Conservation (phyloP, 2,797 vertebrate species). For the Dryobates pubescens region DNA sequence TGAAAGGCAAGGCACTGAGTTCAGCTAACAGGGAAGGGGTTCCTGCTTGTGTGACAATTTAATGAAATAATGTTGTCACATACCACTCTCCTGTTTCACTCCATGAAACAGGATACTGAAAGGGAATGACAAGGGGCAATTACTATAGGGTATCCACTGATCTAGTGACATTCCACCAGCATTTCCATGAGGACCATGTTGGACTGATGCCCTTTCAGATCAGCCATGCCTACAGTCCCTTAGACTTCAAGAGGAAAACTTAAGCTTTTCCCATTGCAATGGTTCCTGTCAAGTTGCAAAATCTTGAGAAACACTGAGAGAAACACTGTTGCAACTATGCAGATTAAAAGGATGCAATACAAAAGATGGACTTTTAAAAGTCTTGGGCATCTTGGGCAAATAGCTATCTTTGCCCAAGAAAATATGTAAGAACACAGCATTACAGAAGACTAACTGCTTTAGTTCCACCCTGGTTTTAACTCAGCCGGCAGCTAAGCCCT, state of each 20-base stretch:
- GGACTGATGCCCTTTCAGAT: not conserved
- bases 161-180: not conserved
- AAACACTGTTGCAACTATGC: not conserved
- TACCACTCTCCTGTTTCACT: not conserved
- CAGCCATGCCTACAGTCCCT: not conserved
- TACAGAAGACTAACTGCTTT: not conserved
- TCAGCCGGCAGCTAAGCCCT: too few relatives aligned
- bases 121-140: not conserved
- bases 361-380: not conserved
- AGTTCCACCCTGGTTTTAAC: too few relatives aligned
- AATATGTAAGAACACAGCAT: not conserved
- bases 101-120: not conserved
- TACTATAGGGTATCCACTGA: not conserved
- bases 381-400: too few relatives aligned
- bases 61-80: not conserved
- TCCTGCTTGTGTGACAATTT: not conserved
- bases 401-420: not conserved
- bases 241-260: not conserved
- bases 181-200: not conserved
- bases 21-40: not conserved
- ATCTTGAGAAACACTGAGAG: not conserved
- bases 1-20: not conserved
- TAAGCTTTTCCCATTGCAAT: not conserved
- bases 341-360: not conserved
- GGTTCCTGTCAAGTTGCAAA: not conserved